Percentiles rank a stretch among this genome's conserved stretches.
Conservation (phyloP, 37 sponge, comb jelly and placozoan genomes). For the Geodia barretti region DNA sequence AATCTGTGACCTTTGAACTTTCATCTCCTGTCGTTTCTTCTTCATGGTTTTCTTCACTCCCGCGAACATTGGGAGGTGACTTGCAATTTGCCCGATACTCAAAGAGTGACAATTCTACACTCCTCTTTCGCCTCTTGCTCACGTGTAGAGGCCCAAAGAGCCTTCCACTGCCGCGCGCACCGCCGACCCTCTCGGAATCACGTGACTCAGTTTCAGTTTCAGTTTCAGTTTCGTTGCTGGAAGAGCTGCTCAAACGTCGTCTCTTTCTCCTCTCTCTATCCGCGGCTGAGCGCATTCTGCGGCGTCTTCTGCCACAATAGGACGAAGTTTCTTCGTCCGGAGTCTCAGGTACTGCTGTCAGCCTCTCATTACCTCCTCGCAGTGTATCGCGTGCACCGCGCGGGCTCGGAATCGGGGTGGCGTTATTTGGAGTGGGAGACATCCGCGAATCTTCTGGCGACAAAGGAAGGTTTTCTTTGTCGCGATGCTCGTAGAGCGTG, state of each 20-base stretch:
- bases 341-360: neutral
- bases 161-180: neutral
- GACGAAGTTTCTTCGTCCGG: neutral
- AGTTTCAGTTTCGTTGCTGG: neutral
- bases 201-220: neutral
- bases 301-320: too few species aligned
- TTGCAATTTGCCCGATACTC: too few species aligned
- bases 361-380: neutral
- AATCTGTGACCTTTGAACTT: too few species aligned
- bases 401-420: neutral
- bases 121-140: slow-evolving; percentile 4
- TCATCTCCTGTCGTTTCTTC: too few species aligned
- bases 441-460: neutral
- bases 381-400: neutral
- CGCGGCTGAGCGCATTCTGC: neutral
- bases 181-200: neutral
- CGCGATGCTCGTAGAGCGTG: neutral
- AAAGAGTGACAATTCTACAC: neutral
- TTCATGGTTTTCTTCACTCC: too few species aligned
- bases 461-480: neutral
- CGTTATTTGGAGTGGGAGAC: neutral
- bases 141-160: neutral
- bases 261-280: neutral
- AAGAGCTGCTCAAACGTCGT: neutral
- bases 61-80: too few species aligned